These are phyloP conservation scores for Cyanoliseus patagonus DNA, from an alignment of 2,113 vertebrate species.

Conservation along the genomic window DNA sequence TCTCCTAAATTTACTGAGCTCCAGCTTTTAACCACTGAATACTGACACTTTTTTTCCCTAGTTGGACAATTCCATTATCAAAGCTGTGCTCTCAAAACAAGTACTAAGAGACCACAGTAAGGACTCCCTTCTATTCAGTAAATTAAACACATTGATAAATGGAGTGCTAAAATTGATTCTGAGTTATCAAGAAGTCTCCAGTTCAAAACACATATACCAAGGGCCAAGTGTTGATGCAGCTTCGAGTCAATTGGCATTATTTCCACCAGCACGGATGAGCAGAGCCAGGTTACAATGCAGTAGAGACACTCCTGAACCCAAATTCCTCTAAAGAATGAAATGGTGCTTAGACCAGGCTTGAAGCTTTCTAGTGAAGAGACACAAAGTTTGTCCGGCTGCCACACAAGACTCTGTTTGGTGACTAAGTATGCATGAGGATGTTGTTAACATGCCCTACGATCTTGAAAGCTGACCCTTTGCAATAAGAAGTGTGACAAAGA, in stretches of 20 bases:
- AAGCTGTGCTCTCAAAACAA: neutral
- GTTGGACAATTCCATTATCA: neutral
- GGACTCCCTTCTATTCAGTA: neutral
- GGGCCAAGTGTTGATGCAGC: neutral
- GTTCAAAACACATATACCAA: neutral
- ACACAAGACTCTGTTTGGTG: conserved; percentile 41
- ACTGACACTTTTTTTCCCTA: neutral
- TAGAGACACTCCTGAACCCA: neutral
- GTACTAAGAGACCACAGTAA: neutral
- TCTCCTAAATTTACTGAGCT: neutral
- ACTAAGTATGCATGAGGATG: conserved; percentile 40
- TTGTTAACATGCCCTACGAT: conserved; percentile 50
- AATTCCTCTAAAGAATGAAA: neutral
- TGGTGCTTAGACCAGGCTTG: neutral
- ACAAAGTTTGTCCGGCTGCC: conserved; percentile 8
- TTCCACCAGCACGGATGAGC: neutral
- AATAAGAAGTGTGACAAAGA: conserved; percentile 54
- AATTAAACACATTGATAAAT: neutral
- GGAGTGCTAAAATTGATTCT: neutral
- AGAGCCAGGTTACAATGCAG: neutral
- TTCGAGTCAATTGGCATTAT: neutral
- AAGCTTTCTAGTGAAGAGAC: neutral
- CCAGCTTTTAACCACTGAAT: neutral
- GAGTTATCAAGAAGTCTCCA: neutral
- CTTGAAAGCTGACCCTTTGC: conserved; percentile 58